Evolutionary conservation across 2,113 vertebrate genomes (phyloP).

Genomic region (Ceuthmochares aereus): DNA sequence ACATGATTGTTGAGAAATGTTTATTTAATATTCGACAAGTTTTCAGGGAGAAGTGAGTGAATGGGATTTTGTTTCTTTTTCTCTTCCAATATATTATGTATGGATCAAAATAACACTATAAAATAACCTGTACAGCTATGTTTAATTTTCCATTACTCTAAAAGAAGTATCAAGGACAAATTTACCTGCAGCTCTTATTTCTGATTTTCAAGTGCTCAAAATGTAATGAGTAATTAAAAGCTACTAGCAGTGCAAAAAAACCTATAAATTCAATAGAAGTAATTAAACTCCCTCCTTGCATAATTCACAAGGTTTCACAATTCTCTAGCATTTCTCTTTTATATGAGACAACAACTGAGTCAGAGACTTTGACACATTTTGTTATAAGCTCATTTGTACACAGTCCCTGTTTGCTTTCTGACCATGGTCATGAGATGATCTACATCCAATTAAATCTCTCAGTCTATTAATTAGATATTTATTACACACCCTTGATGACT

Average conservation of each 20-base stretch:
- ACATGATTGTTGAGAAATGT: neutral
- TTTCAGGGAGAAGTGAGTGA: neutral
- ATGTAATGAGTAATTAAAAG: neutral
- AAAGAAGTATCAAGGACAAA: neutral
- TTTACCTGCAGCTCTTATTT: neutral
- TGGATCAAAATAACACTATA: neutral
- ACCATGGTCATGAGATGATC: neutral
- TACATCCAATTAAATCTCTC: constrained; percentile 22
- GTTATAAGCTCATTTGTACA: neutral
- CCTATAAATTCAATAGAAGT: neutral
- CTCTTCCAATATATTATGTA: neutral
- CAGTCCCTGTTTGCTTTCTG: neutral
- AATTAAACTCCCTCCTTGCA: constrained; percentile 34
- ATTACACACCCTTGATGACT: constrained; percentile 35
- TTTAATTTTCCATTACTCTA: neutral
- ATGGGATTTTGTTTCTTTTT: neutral
- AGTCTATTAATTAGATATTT: neutral
- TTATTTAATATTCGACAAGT: neutral
- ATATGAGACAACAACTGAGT: constrained; percentile 51
- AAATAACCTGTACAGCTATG: neutral
- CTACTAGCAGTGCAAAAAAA: neutral
- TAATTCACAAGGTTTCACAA: constrained; percentile 57
- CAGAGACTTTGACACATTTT: constrained; percentile 6
- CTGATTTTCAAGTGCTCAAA: neutral
- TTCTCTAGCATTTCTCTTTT: constrained; percentile 28